These are phyloP conservation scores for Drosophila mettleri DNA, from an alignment of 2,888 invertebrate genomes.

Conservation along the genomic window DNA sequence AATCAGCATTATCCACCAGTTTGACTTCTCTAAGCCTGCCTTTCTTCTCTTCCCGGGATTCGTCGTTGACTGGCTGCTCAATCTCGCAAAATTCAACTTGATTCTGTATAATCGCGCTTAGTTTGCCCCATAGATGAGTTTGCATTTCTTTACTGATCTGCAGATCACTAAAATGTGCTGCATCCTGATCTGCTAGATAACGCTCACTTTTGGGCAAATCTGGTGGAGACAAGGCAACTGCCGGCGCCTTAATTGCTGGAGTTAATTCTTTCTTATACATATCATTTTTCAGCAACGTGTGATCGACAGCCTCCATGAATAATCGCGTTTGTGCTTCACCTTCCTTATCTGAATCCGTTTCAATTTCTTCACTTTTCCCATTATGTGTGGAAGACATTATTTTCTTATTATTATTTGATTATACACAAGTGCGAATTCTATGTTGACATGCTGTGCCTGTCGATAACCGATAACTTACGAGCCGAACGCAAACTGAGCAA, in stretches of 20 bases:
- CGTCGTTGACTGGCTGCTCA: not conserved
- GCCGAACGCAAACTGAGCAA: not conserved
- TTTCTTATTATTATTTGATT: not conserved
- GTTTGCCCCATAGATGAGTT: slow-evolving; percentile 69
- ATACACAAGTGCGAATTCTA: not conserved
- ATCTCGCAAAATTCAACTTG: slow-evolving; percentile 65
- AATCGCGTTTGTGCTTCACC: slow-evolving; percentile 63
- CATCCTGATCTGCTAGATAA: slow-evolving; percentile 49
- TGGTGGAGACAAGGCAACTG: not conserved
- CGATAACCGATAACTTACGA: slow-evolving; percentile 14
- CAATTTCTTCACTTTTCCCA: not conserved
- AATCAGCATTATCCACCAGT: slow-evolving; percentile 64
- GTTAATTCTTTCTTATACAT: slow-evolving; percentile 52
- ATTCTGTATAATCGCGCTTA: slow-evolving; percentile 60
- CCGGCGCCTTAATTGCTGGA: not conserved
- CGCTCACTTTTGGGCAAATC: slow-evolving; percentile 63
- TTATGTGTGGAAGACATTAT: slow-evolving; percentile 4
- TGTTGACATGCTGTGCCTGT: slow-evolving; percentile 14
- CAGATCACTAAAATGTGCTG: slow-evolving; percentile 53
- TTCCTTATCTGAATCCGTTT: slow-evolving; percentile 54
- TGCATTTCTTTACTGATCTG: slow-evolving; percentile 72
- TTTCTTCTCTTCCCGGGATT: slow-evolving; percentile 5
- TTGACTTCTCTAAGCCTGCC: slow-evolving; percentile 45
- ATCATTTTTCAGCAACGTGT: slow-evolving; percentile 67
- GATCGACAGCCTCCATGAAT: slow-evolving; percentile 77